Evolutionary conservation across 2,113 vertebrate genomes (phyloP), one percentile per base, ranked within the genome.

Genomic region (Meles meles): DNA sequence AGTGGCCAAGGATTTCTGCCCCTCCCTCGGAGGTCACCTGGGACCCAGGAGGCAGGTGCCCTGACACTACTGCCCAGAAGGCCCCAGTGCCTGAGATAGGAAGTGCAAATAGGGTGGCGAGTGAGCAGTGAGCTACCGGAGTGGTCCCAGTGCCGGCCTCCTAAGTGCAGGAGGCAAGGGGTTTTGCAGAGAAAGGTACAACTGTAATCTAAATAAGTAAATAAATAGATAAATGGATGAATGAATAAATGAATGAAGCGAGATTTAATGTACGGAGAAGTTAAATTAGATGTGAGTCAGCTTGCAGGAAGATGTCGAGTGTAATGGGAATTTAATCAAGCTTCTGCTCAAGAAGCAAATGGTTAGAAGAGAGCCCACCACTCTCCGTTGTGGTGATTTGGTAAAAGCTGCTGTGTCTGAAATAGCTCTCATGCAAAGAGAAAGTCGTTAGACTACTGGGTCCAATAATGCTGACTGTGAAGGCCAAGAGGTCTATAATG

Each of bases 21-120:
- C 39, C 7, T 76, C 39, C 39, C 39, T 76, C 0, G 0, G 39
- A 7, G 31, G 65, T 18, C 7, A n/a, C 3, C 39, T 44, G 72
- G 39, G 39, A 27, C 14, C 25, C 39, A 29, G 3, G 3, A 0
- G 6, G 39, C 25, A 29, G 39, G 39, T 76, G 39, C 13, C 14
- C 3, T 3, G 6, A 42, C 23, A 0, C 25, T 29, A 29, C 11
- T 7, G 7, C 72, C 25, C 44, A 7, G 39, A 42, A 23, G 6
- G 6, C 72, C 23, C 71, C 39, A 74, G 13, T 2, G 21, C 39
- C 23, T 44, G 23, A 74, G 39, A 42, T 6, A 13, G 2, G 12
- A 42, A 42, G 39, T 74, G 71, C 5, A 6, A 74, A 25, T 27
- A 42, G 23, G 39, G 39, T 0, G 0, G 3, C 27, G 14, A 3